Evolutionary conservation across 1,140 invertebrate genomes (phyloP).

Genomic region (Dermatophagoides farinae): DNA sequence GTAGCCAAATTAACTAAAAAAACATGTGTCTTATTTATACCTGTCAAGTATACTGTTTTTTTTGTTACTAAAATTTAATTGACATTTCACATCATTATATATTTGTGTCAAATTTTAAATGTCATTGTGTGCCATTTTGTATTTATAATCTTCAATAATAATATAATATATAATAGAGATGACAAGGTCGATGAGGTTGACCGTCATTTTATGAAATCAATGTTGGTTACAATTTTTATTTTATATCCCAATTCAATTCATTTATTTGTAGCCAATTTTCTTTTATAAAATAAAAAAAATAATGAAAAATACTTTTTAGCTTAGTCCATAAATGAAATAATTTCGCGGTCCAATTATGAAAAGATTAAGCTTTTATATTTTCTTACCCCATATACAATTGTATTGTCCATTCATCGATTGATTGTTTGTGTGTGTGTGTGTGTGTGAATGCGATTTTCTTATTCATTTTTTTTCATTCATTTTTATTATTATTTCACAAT

Average conservation of each 20-base stretch:
- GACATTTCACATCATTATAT: too few relatives aligned
- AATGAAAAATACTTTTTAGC: not conserved
- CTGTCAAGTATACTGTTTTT: too few relatives aligned
- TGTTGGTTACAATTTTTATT: not conserved
- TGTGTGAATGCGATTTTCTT: not conserved
- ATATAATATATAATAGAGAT: not conserved
- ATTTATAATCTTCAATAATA: not conserved
- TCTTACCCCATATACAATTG: too few relatives aligned
- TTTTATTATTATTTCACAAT: too few relatives aligned
- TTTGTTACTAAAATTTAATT: too few relatives aligned
- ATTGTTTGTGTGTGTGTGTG: not conserved
- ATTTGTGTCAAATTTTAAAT: too few relatives aligned
- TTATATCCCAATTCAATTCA: too few relatives aligned
- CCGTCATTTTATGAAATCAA: not conserved
- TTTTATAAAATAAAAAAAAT: not conserved
- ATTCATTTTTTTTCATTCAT: too few relatives aligned
- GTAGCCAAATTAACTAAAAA: too few relatives aligned
- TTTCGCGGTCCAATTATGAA: slow-evolving; percentile 6
- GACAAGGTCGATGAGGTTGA: too few relatives aligned
- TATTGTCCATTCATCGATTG: not conserved
- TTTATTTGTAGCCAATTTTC: not conserved
- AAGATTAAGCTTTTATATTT: not conserved
- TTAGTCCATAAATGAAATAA: not conserved
- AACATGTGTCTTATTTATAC: too few relatives aligned
- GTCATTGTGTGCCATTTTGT: too few relatives aligned